A percentile compares a stretch with the other conserved stretches of the same genome.
Conservation (phyloP, 2,888 invertebrate species). For the Tromatobia lineatoria region DNA sequence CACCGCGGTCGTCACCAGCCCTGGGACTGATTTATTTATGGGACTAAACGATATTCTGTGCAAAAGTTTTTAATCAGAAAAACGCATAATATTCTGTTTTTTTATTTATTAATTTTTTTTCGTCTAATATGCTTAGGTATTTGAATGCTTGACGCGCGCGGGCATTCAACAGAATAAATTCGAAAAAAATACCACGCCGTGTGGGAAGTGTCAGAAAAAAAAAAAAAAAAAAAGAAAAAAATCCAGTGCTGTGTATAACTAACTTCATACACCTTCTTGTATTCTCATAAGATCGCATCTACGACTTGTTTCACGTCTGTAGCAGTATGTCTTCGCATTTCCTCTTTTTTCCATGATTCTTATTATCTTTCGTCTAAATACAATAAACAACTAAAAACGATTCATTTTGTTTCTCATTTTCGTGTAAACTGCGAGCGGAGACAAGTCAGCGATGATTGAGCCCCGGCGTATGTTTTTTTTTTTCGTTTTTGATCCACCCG, state of each 20-base stretch:
- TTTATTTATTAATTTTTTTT: constrained; percentile 56
- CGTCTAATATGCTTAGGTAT: constrained; percentile 74
- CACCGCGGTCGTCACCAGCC: constrained; percentile 63
- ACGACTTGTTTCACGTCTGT: constrained; percentile 59
- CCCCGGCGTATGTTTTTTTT: constrained; percentile 76
- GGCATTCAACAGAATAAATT: constrained; percentile 79
- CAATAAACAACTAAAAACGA: constrained; percentile 69
- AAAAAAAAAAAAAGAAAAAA: constrained; percentile 36
- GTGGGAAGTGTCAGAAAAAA: constrained; percentile 36
- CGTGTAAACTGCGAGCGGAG: constrained; percentile 72
- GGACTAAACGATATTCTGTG: constrained; percentile 66
- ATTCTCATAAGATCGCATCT: constrained; percentile 54
- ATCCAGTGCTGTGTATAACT: constrained; percentile 61
- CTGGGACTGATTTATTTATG: constrained; percentile 65
- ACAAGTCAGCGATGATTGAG: constrained; percentile 80
- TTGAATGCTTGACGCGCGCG: constrained; percentile 70
- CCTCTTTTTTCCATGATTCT: constrained; percentile 29
- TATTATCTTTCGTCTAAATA: constrained; percentile 61
- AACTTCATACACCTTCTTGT: constrained; percentile 61
- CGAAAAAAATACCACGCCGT: constrained; percentile 56
- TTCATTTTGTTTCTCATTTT: constrained; percentile 34
- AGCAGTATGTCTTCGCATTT: constrained; percentile 44
- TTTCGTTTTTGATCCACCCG: constrained; percentile 58
- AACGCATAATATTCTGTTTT: constrained; percentile 53
- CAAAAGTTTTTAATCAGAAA: constrained; percentile 68